Base-by-base conservation (phyloP, 2,888 invertebrate genomes). In the Ochlodes sylvanus region DNA sequence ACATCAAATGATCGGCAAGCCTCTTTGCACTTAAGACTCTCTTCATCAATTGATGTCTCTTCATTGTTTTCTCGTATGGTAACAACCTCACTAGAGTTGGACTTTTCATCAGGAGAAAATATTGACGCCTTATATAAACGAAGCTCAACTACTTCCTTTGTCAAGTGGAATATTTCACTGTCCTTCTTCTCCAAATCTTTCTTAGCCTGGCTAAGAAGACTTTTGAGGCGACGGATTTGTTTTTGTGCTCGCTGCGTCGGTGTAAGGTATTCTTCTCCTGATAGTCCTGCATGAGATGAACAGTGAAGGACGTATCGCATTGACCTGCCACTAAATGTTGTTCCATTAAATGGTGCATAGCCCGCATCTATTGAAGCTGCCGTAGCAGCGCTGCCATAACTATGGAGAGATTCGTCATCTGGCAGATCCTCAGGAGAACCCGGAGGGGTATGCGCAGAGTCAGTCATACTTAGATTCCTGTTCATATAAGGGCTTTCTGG, bases 291-390 rank as follows among this genome's bases (percentile, higher is more conserved):
- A 84, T 97, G 96, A 73, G 96, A 96, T 64, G 97, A 97, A 84
- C 98, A 98, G 85, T 98, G 98, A 60, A 97, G 95, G 70, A 98
- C 97, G 85, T 97, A 98, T 76, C 97, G 96, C 93, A 95, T 95
- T 70, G 95, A 95, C 62, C 95, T 91, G 7, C 95, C 95, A 82
- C 95, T 95, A 77, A 95, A 96, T 10, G 96, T 96, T 50, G 96
- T 96, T 41, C 96, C 96, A 83, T 96, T 96, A 77, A 95, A 95
- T 71, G 97, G 97, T 71, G 97, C 96, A 87, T 96, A 96, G 34
- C 97, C 96, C 82, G 97, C 97, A 84, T 97, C 97, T 79, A 97
- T 96, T 15, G 97, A 96, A 62, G 96, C 96, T 72, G 96, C 96
- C 70, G 96, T 96, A 76, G 96, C 97, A 72, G 95, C 95, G 86